Evolutionary conservation across 2,797 vertebrate genomes (phyloP).

Genomic region (Jordanella pulchra): DNA sequence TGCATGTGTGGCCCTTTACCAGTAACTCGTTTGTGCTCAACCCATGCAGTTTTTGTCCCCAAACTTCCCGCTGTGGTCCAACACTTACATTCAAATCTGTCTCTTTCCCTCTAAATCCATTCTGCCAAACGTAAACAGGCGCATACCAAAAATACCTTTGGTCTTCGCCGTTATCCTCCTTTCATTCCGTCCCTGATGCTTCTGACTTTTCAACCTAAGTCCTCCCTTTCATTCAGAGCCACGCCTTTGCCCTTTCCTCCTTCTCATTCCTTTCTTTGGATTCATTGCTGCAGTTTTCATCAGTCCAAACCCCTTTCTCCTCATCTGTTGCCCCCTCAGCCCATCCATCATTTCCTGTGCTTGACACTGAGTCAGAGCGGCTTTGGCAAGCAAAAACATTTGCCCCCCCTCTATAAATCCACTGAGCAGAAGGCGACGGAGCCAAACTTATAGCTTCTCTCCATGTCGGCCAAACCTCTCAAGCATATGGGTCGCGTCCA

Average conservation of each 20-base stretch:
- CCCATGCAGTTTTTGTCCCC: conserved; percentile 54
- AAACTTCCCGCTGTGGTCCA: conserved; percentile 37
- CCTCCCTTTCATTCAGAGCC: conserved; percentile 46
- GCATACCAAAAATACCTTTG: conserved; percentile 64
- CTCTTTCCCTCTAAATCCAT: conserved; percentile 23
- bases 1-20: conserved; percentile 49
- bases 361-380: conserved; percentile 47
- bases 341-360: conserved; percentile 65
- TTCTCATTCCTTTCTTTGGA: conserved; percentile 72
- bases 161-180: conserved; percentile 47
- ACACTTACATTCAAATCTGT: conserved; percentile 30
- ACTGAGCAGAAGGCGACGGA: background rate
- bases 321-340: conserved; percentile 46
- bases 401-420: conserved; percentile 1
- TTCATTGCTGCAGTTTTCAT: conserved; percentile 60
- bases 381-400: conserved; percentile 60
- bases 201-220: conserved; percentile 51
- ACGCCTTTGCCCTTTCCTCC: conserved; percentile 57
- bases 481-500: too few species aligned
- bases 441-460: background rate
- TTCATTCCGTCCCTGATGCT: conserved; percentile 47
- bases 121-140: conserved; percentile 52
- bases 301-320: conserved; percentile 33
- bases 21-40: conserved; percentile 53
- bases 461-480: background rate